Conservation (phyloP, 2,113 vertebrate species). For the Alces alces region DNA sequence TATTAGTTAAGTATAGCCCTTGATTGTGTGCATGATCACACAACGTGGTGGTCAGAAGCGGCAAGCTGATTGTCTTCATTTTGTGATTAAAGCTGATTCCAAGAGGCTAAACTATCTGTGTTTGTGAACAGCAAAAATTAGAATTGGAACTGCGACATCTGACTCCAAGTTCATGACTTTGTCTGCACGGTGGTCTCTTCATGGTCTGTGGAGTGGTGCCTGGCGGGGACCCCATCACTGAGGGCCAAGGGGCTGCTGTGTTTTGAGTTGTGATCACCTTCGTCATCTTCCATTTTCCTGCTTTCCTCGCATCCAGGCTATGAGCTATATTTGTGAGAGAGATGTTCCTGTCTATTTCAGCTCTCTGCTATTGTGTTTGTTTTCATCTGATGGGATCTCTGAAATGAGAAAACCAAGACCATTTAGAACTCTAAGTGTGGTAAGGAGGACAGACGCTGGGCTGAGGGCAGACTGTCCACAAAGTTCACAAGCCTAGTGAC, state of each 20-base stretch:
- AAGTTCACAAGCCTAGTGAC: not conserved
- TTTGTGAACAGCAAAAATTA: not conserved
- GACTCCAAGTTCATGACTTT: not conserved
- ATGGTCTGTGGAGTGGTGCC: no score
- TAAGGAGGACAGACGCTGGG: not conserved
- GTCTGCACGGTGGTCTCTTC: rapidly evolving
- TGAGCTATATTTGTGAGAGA: not conserved
- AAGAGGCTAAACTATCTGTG: not conserved
- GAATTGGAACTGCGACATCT: no score
- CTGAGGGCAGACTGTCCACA: no score
- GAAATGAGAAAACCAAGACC: not conserved
- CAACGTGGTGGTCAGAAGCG: not conserved
- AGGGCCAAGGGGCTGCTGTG: rapidly evolving
- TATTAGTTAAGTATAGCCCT: not conserved
- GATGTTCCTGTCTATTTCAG: not conserved
- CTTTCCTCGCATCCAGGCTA: not conserved
- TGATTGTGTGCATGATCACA: not conserved
- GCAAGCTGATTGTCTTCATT: not conserved
- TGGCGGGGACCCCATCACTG: rapidly evolving
- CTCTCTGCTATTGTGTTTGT: not conserved
- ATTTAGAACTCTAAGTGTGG: not conserved
- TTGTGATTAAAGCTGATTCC: not conserved
- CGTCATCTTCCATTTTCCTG: not conserved
- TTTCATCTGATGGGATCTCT: not conserved
- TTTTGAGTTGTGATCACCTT: not conserved